Conservation (phyloP, 2,888 invertebrate species). For the Ochlodes sylvanus region DNA sequence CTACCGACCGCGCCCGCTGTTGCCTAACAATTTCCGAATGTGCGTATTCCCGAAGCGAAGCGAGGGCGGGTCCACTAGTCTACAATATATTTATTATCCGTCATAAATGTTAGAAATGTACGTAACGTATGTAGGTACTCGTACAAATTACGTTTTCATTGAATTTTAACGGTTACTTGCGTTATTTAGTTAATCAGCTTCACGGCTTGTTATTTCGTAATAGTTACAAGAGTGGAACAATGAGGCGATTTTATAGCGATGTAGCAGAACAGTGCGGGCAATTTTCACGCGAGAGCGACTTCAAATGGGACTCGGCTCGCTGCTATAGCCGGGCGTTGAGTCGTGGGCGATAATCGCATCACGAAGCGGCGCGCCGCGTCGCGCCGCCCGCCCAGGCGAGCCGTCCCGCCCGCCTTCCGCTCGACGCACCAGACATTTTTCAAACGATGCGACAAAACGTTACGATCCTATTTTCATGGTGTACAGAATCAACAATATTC, state of each 20-base stretch:
- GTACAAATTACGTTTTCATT: slow-evolving; percentile 6
- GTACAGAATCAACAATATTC: slow-evolving; percentile 65
- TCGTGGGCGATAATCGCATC: slow-evolving; percentile 90
- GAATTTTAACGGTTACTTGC: slow-evolving; percentile 45
- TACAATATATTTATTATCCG: too few species aligned
- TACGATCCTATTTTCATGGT: slow-evolving; percentile 79
- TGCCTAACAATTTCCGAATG: too few species aligned
- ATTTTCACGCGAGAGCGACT: slow-evolving; percentile 79
- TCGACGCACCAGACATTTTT: slow-evolving; percentile 61
- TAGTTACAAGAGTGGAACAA: slow-evolving; percentile 82
- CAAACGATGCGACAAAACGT: slow-evolving; percentile 80
- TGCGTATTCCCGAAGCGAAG: too few species aligned
- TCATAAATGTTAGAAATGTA: too few species aligned
- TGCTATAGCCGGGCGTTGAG: slow-evolving; percentile 86
- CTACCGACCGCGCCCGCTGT: too few species aligned
- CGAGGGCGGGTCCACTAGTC: too few species aligned
- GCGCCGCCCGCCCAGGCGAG: slow-evolving; percentile 53
- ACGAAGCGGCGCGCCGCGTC: slow-evolving; percentile 56
- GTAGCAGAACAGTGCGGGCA: slow-evolving; percentile 76
- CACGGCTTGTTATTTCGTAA: slow-evolving; percentile 78
- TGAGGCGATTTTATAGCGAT: slow-evolving; percentile 71
- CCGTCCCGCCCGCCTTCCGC: slow-evolving; percentile 50
- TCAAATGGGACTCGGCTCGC: slow-evolving; percentile 68
- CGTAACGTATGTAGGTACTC: too few species aligned
- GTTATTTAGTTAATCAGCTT: slow-evolving; percentile 68